These are phyloP conservation scores for Phthorimaea operculella DNA, from an alignment of 1,140 invertebrate species.

Conservation along the genomic window DNA sequence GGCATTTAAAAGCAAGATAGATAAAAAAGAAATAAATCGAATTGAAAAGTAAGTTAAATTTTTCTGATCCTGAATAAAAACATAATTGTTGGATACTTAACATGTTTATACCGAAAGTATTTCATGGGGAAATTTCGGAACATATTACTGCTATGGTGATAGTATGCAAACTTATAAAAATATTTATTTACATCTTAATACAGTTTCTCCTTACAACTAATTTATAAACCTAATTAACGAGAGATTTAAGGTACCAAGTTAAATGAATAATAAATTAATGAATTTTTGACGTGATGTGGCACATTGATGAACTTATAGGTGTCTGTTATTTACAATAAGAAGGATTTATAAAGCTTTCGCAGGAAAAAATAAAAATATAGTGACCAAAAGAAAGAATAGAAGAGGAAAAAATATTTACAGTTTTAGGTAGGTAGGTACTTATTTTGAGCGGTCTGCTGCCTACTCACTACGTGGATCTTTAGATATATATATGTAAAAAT, in stretches of 20 bases:
- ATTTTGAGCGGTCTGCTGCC: slow-evolving; percentile 45
- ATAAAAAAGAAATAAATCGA: no score
- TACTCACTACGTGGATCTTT: slow-evolving; percentile 45
- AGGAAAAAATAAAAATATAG: slow-evolving; percentile 8
- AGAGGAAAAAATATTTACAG: slow-evolving; percentile 44
- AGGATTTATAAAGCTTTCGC: neutral
- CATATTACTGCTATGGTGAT: neutral
- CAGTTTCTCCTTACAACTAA: slow-evolving; percentile 50
- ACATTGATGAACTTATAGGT: slow-evolving; percentile 24
- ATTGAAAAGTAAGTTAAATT: no score
- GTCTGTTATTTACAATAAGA: slow-evolving; percentile 44
- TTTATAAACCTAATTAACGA: slow-evolving; percentile 57
- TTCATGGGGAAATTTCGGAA: no score
- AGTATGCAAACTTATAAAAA: neutral
- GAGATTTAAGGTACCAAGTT: slow-evolving; percentile 44
- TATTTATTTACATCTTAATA: slow-evolving; percentile 54
- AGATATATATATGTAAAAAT: no score
- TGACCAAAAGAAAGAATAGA: slow-evolving; percentile 24
- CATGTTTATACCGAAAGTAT: no score
- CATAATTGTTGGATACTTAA: no score
- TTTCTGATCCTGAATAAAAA: no score
- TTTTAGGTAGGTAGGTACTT: slow-evolving; percentile 27
- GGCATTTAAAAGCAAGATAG: no score
- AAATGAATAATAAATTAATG: slow-evolving; percentile 65
- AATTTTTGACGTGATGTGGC: slow-evolving; percentile 49